phyloP scores from a whole-genome alignment of 2,113 vertebrate species.

The Podilymbus podiceps region DNA sequence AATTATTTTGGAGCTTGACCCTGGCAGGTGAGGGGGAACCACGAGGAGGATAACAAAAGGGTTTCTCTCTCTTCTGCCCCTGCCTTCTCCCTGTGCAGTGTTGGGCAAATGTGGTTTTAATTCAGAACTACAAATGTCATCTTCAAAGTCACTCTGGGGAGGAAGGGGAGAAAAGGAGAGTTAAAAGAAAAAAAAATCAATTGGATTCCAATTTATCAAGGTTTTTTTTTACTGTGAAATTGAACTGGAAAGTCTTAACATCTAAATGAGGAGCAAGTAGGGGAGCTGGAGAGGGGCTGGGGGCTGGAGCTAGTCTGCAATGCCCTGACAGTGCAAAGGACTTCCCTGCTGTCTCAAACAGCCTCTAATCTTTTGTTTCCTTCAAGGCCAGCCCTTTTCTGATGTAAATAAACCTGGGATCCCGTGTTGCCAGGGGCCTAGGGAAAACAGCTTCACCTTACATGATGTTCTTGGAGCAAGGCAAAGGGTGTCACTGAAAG shows the following conservation, averaged over 20 bases:
- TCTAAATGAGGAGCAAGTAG: not conserved
- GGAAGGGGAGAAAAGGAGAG: not conserved
- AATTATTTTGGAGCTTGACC: slow-evolving; percentile 50
- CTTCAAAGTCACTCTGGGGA: not conserved
- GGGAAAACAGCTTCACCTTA: slow-evolving; percentile 9
- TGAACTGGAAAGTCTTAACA: not conserved
- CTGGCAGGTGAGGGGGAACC: slow-evolving; percentile 28
- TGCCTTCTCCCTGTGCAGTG: not conserved
- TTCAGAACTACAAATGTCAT: slow-evolving; percentile 50
- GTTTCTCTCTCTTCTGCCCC: slow-evolving; percentile 11
- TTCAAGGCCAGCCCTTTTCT: not conserved
- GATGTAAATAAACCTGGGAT: not conserved
- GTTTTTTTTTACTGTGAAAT: not conserved
- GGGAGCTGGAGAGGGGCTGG: not conserved
- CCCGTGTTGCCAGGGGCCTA: not conserved
- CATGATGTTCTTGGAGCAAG: not conserved
- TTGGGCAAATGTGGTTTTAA: slow-evolving; percentile 42
- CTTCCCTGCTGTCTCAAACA: not conserved
- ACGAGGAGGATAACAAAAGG: slow-evolving; percentile 56
- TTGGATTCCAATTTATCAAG: not conserved
- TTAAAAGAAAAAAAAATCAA: not conserved
- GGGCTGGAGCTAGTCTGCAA: not conserved
- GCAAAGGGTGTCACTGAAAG: not conserved
- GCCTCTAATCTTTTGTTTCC: not conserved
- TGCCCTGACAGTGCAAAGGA: not conserved